Evolutionary conservation across 2,113 vertebrate species (phyloP), one percentile per base, ranked within the genome.

Genomic region (Poecile atricapillus): DNA sequence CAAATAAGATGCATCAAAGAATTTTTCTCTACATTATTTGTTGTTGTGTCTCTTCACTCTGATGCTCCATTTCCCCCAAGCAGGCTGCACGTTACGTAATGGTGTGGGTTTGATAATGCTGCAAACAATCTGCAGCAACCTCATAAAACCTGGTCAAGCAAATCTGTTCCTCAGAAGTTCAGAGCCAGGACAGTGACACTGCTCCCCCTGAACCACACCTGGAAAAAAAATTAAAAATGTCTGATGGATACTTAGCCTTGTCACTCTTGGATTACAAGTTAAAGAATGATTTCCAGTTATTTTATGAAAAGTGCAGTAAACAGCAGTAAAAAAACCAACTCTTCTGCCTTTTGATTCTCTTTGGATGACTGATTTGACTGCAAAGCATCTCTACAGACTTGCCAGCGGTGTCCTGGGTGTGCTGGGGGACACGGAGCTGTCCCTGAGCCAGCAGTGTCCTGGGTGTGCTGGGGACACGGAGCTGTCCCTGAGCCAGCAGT

Each of bases 181-280:
- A 73, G 59, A 41, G 41, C 9, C 14, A 39, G 39, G 13, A 39
- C 49, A 21, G 30, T 52, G 28, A 76, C 31, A 13, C 10, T 5
- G 10, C 7, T 58, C 8, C 8, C 5, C 12, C 2, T 1, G 1
- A 2, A 39, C 8, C 21, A 22, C 2, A 0, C 6, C 18, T 18
- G 8, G n/a, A 46, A 47, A 53, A 81, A 67, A 21, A 11, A 1
- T 14, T 44, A 21, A 4, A 14, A 19, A 52, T 43, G 15, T 4
- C 39, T 75, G 62, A 87, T 35, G 20, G 33, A 43, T 56, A 33
- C 8, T 87, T 56, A 35, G 64, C 11, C 5, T 81, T 81, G 33
- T 39, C 50, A 44, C 19, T 16, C 35, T 60, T 33, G 16, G 4
- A 67, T 49, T 41, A 39, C 8, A 46, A 81, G 12, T 9, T 65